Evolutionary conservation across 2,888 invertebrate genomes (phyloP), one percentile per base, ranked within the genome.

Genomic region (Rhagium mordax): DNA sequence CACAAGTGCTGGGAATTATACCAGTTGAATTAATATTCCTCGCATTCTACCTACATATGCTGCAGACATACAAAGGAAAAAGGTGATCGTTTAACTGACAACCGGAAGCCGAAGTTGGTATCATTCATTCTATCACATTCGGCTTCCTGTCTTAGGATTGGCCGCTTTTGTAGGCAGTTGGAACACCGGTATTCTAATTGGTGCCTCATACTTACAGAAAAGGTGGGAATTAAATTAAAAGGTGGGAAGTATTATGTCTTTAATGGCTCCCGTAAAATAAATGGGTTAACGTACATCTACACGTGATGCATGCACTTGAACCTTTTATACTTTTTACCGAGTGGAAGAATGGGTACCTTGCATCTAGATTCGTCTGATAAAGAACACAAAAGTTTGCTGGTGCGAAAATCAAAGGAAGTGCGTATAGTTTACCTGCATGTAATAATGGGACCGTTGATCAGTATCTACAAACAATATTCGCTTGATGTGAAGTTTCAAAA

Each of bases 81-180:
- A 61, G 57, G 67, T 57, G 67, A 67, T 57, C 24, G 21, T 41
- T 57, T 24, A 41, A 57, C 16, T 57, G 66, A 53, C 65, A 24
- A 57, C 72, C 69, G 74, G 74, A 75, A 75, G 74, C 51, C 27
- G 57, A 18, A 64, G 74, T 64, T 67, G 71, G 72, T 78, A 79
- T 79, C 79, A 68, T 57, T 61, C 74, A 74, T 65, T 65, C 71
- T 66, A 74, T 77, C 74, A 76, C 76, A 76, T 71, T 76, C 67
- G 76, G 80, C 74, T 78, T 78, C 78, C 78, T 78, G 74, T 76
- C 41, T 77, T 75, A 29, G 72, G 74, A 80, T 80, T 80, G 80
- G 80, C 75, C 72, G 72, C 66, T 70, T 68, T 75, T 75, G 73
- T 75, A 72, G 75, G 59, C 78, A 74, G 62, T 69, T 70, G 64